A percentile compares a stretch with the other conserved stretches of the same genome.
These are phyloP conservation scores for Pteria penguin DNA, from an alignment of 2,888 invertebrate species.

Conservation along the genomic window DNA sequence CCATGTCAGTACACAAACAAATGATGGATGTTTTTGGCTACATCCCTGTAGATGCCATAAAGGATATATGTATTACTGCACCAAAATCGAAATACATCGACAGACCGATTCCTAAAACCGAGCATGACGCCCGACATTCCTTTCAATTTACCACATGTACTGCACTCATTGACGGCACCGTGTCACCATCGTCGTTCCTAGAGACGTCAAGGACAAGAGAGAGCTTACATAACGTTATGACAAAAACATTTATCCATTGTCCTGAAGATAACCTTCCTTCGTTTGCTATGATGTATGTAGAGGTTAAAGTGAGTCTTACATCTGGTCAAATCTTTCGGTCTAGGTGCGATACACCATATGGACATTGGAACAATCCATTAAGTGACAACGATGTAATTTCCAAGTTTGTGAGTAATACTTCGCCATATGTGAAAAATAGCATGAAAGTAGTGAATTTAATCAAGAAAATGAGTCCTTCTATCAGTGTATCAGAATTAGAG, in stretches of 20 bases:
- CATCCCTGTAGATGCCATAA: constrained; percentile 37
- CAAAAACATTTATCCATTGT: constrained; percentile 53
- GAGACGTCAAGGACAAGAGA: constrained; percentile 39
- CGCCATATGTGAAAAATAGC: constrained; percentile 12
- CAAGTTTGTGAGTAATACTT: constrained; percentile 63
- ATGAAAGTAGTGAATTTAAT: constrained; percentile 30
- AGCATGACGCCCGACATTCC: constrained; percentile 68
- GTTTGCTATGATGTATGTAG: constrained; percentile 68
- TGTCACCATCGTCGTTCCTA: constrained; percentile 53
- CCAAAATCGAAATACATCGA: constrained; percentile 67
- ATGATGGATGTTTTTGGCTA: not conserved
- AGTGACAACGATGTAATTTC: constrained; percentile 54
- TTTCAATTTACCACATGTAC: constrained; percentile 67
- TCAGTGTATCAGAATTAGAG: not conserved
- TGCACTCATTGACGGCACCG: constrained; percentile 63
- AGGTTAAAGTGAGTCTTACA: constrained; percentile 49
- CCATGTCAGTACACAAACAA: constrained; percentile 39
- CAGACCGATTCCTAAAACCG: constrained; percentile 59
- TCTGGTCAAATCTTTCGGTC: constrained; percentile 47
- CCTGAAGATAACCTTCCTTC: constrained; percentile 58
- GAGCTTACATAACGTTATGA: constrained; percentile 49
- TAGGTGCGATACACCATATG: constrained; percentile 64
- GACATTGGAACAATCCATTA: constrained; percentile 68
- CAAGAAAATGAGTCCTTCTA: constrained; percentile 7
- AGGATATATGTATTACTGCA: constrained; percentile 52